Evolutionary conservation across 2,888 invertebrate genomes (phyloP), one percentile per base, ranked within the genome.

Genomic region (Eudemis profundana): DNA sequence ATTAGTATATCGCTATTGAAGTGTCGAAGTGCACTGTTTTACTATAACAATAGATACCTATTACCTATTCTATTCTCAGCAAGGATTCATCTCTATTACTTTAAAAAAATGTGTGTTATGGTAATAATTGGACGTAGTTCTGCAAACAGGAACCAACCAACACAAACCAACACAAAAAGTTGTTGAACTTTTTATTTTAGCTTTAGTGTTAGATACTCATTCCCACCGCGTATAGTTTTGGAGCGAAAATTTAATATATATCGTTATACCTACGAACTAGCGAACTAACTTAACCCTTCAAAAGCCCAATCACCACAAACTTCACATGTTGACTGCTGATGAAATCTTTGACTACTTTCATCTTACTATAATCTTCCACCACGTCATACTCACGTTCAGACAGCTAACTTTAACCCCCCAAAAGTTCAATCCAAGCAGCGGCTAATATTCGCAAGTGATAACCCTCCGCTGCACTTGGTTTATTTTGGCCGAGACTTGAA

Each of bases 401-500:
- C 64, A 57, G 57, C 44, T 57, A n/a, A 50, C 29, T 49, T 54
- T 14, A 61, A 66, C 61, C 54, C 27, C 53, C 53, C 36, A 40
- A 49, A 49, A 61, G 61, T 42, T 53, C 56, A 42, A 61, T 29
- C 42, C 14, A 44, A 53, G 29, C 46, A 60, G 71, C 68, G 67
- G 56, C 70, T 69, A 66, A 68, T 76, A 75, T 75, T 77, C 66
- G 72, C 75, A 75, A 75, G 67, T 59, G 33, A 33, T 63, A 68
- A 66, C 68, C 66, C 68, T 56, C 40, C 29, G 5, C 15, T 57
- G 42, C 40, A 70, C 65, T 71, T 71, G 70, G 72, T 73, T 72
- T 68, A 71, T 72, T 72, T 71, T 57, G 68, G 53, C 57, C 71
- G 70, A 71, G 72, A 69, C 71, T 73, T 74, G 75, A 78, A 79